A percentile compares a stretch with the other conserved stretches of the same genome.
Evolutionary conservation across 1,140 invertebrate species (phyloP).

Genomic region (Cherax quadricarinatus): DNA sequence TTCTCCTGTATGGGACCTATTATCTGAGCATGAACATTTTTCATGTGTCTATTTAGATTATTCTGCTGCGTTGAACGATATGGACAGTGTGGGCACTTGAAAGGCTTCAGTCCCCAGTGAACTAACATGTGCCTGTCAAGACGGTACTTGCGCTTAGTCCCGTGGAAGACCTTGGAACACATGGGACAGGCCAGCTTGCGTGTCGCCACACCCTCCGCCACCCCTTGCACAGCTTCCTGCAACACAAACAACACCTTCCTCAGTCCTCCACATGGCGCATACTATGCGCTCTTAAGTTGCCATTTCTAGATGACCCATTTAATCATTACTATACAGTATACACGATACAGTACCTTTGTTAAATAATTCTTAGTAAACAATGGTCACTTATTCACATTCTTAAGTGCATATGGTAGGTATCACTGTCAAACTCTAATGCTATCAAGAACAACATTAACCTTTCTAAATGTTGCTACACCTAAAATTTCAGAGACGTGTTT

Average conservation of each 20-base stretch:
- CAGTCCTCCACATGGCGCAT: constrained; percentile 37
- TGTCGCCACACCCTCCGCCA: constrained; percentile 55
- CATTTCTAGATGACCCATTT: constrained; percentile 6
- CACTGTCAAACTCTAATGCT: not conserved
- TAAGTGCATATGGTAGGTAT: not conserved
- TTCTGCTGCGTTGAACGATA: constrained; percentile 72
- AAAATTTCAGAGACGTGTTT: constrained; percentile 39
- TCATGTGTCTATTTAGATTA: constrained; percentile 69
- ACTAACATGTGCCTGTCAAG: constrained; percentile 77
- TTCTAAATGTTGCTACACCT: not conserved
- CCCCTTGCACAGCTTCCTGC: constrained; percentile 57
- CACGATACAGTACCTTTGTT: not conserved
- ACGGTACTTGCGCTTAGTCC: constrained; percentile 73
- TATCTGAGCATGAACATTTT: constrained; percentile 61
- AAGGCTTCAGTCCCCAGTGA: constrained; percentile 76
- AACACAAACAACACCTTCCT: constrained; percentile 69
- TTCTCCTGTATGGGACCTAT: not conserved
- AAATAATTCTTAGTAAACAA: not conserved
- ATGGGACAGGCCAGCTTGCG: constrained; percentile 64
- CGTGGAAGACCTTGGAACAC: constrained; percentile 72
- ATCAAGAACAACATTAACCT: not conserved
- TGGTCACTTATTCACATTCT: not conserved
- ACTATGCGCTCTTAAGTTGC: not conserved
- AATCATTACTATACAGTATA: not conserved
- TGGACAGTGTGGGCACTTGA: constrained; percentile 72